Percentiles rank a stretch among this genome's conserved stretches.
Evolutionary conservation across 2,888 invertebrate genomes (phyloP).

Genomic region (Ophraella communa): DNA sequence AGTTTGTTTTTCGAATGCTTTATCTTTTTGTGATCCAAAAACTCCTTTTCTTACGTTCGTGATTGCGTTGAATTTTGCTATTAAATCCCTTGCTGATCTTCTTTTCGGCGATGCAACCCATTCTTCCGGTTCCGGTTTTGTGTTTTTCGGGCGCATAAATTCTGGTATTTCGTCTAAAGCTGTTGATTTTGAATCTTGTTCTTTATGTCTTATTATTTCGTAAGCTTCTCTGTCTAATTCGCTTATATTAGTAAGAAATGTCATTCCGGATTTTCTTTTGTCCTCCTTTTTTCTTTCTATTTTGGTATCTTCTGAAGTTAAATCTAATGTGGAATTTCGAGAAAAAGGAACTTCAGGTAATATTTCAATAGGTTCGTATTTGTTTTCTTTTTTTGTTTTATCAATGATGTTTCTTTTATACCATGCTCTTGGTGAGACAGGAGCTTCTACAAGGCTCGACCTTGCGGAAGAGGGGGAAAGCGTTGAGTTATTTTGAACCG

Average conservation of each 20-base stretch:
- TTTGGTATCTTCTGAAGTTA: slow-evolving; percentile 44
- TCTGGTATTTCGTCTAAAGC: slow-evolving; percentile 53
- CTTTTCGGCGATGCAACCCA: slow-evolving; percentile 51
- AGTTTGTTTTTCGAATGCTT: slow-evolving; percentile 52
- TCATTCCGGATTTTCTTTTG: slow-evolving; percentile 66
- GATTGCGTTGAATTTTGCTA: slow-evolving; percentile 69
- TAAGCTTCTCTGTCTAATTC: slow-evolving; percentile 81
- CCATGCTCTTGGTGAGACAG: slow-evolving; percentile 70
- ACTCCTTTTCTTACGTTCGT: slow-evolving; percentile 66
- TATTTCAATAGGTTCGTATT: slow-evolving; percentile 54
- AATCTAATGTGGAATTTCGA: slow-evolving; percentile 58
- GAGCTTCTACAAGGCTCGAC: slow-evolving; percentile 51
- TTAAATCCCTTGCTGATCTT: slow-evolving; percentile 63
- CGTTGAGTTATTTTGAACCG: slow-evolving; percentile 35
- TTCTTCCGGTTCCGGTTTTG: slow-evolving; percentile 48
- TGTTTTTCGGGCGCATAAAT: slow-evolving; percentile 57
- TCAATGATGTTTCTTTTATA: slow-evolving; percentile 65
- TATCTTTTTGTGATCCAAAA: slow-evolving; percentile 56
- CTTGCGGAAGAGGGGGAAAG: slow-evolving; percentile 46
- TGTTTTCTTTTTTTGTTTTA: slow-evolving; percentile 49
- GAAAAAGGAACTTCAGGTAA: slow-evolving; percentile 65
- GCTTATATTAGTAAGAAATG: slow-evolving; percentile 76
- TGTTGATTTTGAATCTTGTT: slow-evolving; percentile 38
- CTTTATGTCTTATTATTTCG: slow-evolving; percentile 68
- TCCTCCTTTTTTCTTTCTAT: slow-evolving; percentile 54